phyloP scores from a whole-genome alignment of 1,140 invertebrate genomes.

The Penaeus japonicus region DNA sequence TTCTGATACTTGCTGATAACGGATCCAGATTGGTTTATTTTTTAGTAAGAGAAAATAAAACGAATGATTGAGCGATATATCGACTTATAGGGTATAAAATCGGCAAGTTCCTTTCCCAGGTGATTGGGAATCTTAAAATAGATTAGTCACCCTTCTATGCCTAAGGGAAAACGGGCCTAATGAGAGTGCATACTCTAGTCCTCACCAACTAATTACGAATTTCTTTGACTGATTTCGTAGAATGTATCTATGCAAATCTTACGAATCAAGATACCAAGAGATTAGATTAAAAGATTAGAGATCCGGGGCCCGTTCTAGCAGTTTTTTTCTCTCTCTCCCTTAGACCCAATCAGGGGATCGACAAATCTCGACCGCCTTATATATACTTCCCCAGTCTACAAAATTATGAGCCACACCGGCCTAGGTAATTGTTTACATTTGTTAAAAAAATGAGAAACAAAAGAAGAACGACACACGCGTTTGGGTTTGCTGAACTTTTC shows the following conservation, averaged over 20 bases:
- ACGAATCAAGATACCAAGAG: not conserved
- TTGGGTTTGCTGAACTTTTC: not conserved
- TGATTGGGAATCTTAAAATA: not conserved
- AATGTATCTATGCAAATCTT: not conserved
- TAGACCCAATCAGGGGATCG: conserved; percentile 33
- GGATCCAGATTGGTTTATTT: too few species aligned
- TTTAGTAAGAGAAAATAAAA: too few species aligned
- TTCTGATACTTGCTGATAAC: too few species aligned
- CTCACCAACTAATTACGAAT: not conserved
- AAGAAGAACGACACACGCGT: not conserved
- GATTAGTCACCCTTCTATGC: not conserved
- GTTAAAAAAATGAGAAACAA: not conserved
- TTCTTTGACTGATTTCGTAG: not conserved
- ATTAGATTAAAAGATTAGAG: not conserved
- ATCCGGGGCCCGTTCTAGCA: not conserved
- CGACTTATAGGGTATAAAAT: too few species aligned
- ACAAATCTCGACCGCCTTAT: conserved; percentile 54
- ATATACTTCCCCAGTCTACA: conserved; percentile 53
- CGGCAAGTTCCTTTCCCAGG: too few species aligned
- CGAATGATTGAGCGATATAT: too few species aligned
- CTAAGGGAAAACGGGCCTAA: not conserved
- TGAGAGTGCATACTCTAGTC: not conserved
- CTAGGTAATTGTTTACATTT: conserved; percentile 55
- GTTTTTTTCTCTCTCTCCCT: not conserved
- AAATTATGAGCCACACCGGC: conserved; percentile 55